Evolutionary conservation across 2,888 invertebrate species (phyloP), one percentile per base, ranked within the genome.

Genomic region (Mythimna impura): DNA sequence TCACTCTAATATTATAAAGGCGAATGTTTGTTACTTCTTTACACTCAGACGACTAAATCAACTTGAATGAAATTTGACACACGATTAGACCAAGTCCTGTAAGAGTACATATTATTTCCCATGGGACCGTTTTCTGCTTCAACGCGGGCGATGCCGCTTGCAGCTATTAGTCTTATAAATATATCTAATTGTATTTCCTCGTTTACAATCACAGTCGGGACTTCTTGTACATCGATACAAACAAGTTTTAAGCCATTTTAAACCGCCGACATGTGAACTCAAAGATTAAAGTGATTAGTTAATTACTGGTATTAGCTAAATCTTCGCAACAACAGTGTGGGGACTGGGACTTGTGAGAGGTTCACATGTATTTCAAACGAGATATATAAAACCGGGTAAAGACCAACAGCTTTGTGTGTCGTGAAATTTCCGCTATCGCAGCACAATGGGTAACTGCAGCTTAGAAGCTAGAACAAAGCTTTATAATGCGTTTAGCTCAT

Each of bases 401-500:
- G 81, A 85, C 86, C 75, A 86, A 75, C 81, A 87, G 87, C 89
- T 86, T 85, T 86, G 86, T 86, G 78, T 80, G 80, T 86, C 86
- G 89, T 87, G 88, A 90, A 89, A 91, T 91, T 91, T 89, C 86
- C 88, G 88, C 84, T 87, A 88, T 88, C 83, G 88, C 86, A 88
- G 88, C 86, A 93, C 91, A 92, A 93, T 90, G 89, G 89, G 88
- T 85, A 87, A 88, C 88, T 88, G 82, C 86, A 87, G 89, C 89
- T 89, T 84, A 86, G 87, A 87, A 88, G 85, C 87, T 86, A 85
- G 90, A 91, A 94, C 92, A 93, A 93, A 91, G 93, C 90, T 90
- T 92, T 91, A 92, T 94, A 93, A 92, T 92, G 87, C 90, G 88
- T 91, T 91, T 90, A 91, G 89, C 92, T 94, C 93, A 92, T 94